These are phyloP conservation scores for Noctua fimbriata DNA, from an alignment of 2,888 invertebrate species.

Conservation along the genomic window DNA sequence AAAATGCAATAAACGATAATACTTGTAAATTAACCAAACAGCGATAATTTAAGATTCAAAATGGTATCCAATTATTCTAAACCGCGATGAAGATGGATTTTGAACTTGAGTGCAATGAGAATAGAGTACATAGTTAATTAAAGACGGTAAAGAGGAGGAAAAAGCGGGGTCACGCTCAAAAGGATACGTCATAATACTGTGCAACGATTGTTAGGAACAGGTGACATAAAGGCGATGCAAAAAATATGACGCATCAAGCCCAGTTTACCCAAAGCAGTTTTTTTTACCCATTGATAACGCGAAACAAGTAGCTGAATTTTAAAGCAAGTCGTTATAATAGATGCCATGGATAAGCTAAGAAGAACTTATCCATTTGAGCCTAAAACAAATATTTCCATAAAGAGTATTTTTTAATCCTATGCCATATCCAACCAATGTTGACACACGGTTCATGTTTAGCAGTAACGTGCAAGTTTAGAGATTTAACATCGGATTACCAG, in stretches of 20 bases:
- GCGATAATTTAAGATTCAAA: conserved; percentile 30
- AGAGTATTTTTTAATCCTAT: background rate
- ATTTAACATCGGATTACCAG: conserved; percentile 53
- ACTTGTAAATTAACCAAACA: conserved; percentile 23
- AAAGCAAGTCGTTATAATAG: background rate
- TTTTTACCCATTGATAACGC: background rate
- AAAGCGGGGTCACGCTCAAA: conserved; percentile 79
- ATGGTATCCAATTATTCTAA: conserved; percentile 23
- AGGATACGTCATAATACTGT: conserved; percentile 72
- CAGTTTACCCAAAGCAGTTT: conserved; percentile 1
- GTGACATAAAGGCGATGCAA: conserved; percentile 26
- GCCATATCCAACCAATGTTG: conserved; percentile 28
- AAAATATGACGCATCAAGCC: conserved; percentile 25
- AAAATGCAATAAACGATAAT: conserved; percentile 34
- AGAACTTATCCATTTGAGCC: background rate
- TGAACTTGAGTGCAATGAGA: conserved; percentile 43
- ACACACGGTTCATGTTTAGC: conserved; percentile 16
- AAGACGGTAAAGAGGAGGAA: conserved; percentile 60
- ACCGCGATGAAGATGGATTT: conserved; percentile 31
- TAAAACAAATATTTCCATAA: background rate
- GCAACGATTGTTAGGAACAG: conserved; percentile 59
- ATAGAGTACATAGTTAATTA: conserved; percentile 54
- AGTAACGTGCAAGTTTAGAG: conserved; percentile 46
- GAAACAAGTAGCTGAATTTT: background rate
- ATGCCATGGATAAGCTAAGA: background rate